These are phyloP conservation scores for Drosophila sechellia DNA, from an alignment of 1,140 invertebrate species.

Conservation along the genomic window DNA sequence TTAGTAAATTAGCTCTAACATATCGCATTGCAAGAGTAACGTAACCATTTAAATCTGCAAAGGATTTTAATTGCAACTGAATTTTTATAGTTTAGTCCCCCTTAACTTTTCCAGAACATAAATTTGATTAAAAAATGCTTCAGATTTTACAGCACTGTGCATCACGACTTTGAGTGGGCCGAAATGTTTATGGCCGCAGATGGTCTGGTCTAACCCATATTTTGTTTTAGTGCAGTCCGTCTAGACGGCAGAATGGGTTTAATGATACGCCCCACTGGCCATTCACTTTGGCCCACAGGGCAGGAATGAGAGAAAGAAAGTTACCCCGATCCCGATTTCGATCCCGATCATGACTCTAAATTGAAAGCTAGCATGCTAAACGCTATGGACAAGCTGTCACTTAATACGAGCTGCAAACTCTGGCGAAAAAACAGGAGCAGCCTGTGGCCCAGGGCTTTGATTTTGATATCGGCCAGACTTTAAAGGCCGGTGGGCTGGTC, in stretches of 20 bases:
- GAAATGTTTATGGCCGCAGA: neutral
- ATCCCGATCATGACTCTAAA: conserved; percentile 61
- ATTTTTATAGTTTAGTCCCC: too few species aligned
- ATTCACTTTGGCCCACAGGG: conserved; percentile 71
- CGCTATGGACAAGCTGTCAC: conserved; percentile 50
- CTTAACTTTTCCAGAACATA: too few species aligned
- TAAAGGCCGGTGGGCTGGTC: conserved; percentile 32
- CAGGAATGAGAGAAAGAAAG: conserved; percentile 73
- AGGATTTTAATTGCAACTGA: too few species aligned
- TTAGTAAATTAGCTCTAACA: too few species aligned
- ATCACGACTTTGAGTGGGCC: neutral
- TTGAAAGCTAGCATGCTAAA: conserved; percentile 77
- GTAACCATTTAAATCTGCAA: too few species aligned
- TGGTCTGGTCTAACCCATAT: neutral
- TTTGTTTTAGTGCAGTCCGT: conserved; percentile 35
- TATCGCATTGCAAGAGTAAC: too few species aligned
- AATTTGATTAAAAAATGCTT: too few species aligned
- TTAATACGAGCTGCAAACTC: conserved; percentile 20
- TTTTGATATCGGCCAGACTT: conserved; percentile 29
- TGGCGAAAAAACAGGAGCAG: conserved; percentile 35
- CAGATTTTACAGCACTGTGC: too few species aligned
- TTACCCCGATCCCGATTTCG: conserved; percentile 44
- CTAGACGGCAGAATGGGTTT: conserved; percentile 53
- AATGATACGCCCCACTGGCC: conserved; percentile 62
- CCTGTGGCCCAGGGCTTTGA: conserved; percentile 20